Evolutionary conservation across 2,113 vertebrate genomes (phyloP).

Genomic region (Pongo abelii): DNA sequence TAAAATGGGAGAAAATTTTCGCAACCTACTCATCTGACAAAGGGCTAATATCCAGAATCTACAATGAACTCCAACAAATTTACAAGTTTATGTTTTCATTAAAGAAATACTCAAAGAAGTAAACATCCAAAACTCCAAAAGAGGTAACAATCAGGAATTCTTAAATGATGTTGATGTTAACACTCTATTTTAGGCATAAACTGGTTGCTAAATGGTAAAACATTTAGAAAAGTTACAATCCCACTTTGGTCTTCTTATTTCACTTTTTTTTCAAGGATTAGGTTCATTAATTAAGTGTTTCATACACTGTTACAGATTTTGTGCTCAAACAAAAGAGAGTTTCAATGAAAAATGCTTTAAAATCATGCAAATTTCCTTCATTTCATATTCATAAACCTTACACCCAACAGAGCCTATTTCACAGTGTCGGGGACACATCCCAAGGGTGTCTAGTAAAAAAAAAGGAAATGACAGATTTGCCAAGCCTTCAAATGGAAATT

Average conservation of each 20-base stretch:
- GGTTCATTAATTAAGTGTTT: constrained; percentile 73
- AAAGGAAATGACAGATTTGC: constrained; percentile 70
- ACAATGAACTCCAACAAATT: no score
- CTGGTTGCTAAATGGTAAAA: constrained; percentile 56
- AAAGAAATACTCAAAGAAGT: constrained; percentile 38
- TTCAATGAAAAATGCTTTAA: constrained; percentile 65
- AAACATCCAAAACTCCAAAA: constrained; percentile 62
- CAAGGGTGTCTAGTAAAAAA: constrained; percentile 58
- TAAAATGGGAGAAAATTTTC: no score
- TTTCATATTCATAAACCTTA: constrained; percentile 78
- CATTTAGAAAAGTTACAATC: constrained; percentile 62
- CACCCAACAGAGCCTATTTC: constrained; percentile 67
- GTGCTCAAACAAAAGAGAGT: constrained; percentile 74
- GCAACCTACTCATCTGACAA: no score
- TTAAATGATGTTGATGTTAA: constrained; percentile 52
- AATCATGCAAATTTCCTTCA: constrained; percentile 74
- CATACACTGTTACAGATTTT: constrained; percentile 62
- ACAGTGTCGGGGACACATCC: constrained; percentile 65
- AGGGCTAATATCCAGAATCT: no score
- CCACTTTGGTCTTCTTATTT: neutral
- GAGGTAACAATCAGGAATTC: constrained; percentile 53
- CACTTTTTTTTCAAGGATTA: constrained; percentile 38
- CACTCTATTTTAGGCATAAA: constrained; percentile 63
- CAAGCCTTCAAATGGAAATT: constrained; percentile 54
- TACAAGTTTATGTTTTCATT: constrained; percentile 59